Evolutionary conservation across 2,797 vertebrate genomes (phyloP).

Genomic region (Rhinatrema bivittatum): DNA sequence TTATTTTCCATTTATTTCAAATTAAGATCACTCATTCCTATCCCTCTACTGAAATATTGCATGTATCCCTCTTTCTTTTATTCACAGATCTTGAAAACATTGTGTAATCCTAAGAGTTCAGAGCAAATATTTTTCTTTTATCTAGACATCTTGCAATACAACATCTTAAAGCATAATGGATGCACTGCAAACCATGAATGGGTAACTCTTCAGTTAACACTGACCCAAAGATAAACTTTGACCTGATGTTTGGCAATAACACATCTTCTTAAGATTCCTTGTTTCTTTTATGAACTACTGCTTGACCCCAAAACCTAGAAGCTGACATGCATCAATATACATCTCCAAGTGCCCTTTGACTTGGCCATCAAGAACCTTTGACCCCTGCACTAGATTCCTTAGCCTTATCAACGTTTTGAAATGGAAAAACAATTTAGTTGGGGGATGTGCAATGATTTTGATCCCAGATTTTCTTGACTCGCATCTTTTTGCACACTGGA

Average conservation of each 20-base stretch:
- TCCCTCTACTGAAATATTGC: too few relatives aligned
- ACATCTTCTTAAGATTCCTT: slow-evolving; percentile 55
- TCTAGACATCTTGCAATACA: slow-evolving; percentile 15
- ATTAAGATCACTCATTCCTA: neutral
- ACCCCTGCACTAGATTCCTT: slow-evolving; percentile 44
- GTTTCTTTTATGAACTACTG: slow-evolving; percentile 49
- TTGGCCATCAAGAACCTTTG: slow-evolving; percentile 45
- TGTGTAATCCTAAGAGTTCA: neutral
- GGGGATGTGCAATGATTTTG: slow-evolving; percentile 29
- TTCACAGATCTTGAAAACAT: neutral
- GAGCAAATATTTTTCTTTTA: slow-evolving; percentile 3
- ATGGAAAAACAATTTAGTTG: slow-evolving; percentile 37
- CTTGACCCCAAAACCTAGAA: slow-evolving; percentile 50
- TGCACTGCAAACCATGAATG: slow-evolving; percentile 17
- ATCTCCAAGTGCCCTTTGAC: slow-evolving; percentile 37
- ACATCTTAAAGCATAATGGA: slow-evolving; percentile 24
- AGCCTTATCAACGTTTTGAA: slow-evolving; percentile 30
- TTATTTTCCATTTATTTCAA: neutral
- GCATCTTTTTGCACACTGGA: too few relatives aligned
- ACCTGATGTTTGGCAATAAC: slow-evolving; percentile 62
- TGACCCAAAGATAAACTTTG: slow-evolving; percentile 85
- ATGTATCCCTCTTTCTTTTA: too few relatives aligned
- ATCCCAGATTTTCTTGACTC: slow-evolving; percentile 18
- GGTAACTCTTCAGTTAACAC: slow-evolving; percentile 31
- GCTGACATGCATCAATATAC: slow-evolving; percentile 45